phyloP scores from a whole-genome alignment of 2,113 vertebrate species.

The Ceyx margarethae region DNA sequence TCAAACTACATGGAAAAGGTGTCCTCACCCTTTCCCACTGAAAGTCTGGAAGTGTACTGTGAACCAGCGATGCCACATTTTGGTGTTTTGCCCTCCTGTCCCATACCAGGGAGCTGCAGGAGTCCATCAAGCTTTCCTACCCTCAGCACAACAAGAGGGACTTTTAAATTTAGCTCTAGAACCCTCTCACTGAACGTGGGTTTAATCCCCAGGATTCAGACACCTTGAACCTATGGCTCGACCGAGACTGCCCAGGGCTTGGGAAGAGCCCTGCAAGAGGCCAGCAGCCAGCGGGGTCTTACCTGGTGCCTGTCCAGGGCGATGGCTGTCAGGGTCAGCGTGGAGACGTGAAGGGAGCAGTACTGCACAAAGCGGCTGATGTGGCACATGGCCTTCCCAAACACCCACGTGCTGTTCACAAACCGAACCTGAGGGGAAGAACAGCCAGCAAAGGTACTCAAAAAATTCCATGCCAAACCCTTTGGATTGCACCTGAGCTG shows the following conservation, averaged over 20 bases:
- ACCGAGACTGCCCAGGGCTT: fast-evolving
- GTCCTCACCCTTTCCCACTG: not conserved
- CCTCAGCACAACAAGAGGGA: fast-evolving
- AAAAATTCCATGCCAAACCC: not conserved
- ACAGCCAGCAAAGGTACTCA: not conserved
- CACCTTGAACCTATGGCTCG: fast-evolving
- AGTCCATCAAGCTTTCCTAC: not conserved
- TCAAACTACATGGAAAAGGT: not conserved
- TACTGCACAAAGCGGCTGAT: constrained; percentile 70
- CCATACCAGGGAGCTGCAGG: not conserved
- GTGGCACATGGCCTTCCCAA: constrained; percentile 71
- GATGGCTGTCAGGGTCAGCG: constrained; percentile 60
- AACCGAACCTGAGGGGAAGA: constrained; percentile 54
- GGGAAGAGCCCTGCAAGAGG: not conserved
- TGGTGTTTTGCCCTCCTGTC: not conserved
- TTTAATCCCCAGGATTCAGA: not conserved
- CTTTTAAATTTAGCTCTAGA: not conserved
- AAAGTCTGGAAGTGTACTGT: not conserved
- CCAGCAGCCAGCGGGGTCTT: fast-evolving
- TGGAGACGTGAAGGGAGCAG: constrained; percentile 72
- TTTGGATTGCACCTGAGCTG: not conserved
- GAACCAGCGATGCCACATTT: not conserved
- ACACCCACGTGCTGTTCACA: constrained; percentile 69
- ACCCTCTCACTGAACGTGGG: not conserved
- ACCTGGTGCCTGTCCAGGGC: constrained; percentile 70